Evolutionary conservation across 2,888 invertebrate genomes (phyloP).

Genomic region (Shargacucullia verbasci): DNA sequence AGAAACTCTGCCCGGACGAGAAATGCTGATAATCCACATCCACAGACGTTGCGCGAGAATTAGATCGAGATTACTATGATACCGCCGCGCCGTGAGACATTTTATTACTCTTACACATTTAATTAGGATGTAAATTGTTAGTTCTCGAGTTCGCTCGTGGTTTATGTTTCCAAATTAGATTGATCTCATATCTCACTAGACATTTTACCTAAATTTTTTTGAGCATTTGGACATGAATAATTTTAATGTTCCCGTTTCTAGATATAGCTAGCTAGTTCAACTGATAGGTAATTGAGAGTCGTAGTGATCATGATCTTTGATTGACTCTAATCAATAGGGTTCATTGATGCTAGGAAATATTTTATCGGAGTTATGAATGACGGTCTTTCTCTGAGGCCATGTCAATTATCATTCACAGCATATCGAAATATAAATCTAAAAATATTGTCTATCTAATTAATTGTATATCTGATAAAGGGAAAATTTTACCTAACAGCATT

Average conservation of each 20-base stretch:
- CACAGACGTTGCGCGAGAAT: slow-evolving; percentile 82
- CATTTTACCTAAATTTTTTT: slow-evolving; percentile 10
- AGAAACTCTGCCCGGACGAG: slow-evolving; percentile 83
- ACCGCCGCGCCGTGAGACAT: slow-evolving; percentile 68
- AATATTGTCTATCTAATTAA: too few species aligned
- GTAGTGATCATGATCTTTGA: slow-evolving; percentile 56
- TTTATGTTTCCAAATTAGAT: slow-evolving; percentile 39
- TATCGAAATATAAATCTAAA: neutral
- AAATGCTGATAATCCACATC: slow-evolving; percentile 87
- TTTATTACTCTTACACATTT: slow-evolving; percentile 74
- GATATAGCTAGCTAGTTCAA: slow-evolving; percentile 19
- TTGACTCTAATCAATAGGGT: slow-evolving; percentile 57
- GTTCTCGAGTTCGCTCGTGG: slow-evolving; percentile 38
- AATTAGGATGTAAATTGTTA: slow-evolving; percentile 71
- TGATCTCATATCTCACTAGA: slow-evolving; percentile 24
- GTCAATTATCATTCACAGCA: slow-evolving; percentile 27
- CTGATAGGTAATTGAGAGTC: slow-evolving; percentile 40
- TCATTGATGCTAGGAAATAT: slow-evolving; percentile 50
- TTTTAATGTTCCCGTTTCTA: slow-evolving; percentile 15
- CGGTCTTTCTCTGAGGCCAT: slow-evolving; percentile 24
- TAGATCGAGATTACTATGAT: slow-evolving; percentile 83
- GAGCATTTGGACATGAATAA: neutral
- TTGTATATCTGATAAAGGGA: too few species aligned
- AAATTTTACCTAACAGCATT: too few species aligned
- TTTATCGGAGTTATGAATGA: slow-evolving; percentile 48